Conservation (phyloP, 2,797 vertebrate genomes). For the Sciaenops ocellatus region DNA sequence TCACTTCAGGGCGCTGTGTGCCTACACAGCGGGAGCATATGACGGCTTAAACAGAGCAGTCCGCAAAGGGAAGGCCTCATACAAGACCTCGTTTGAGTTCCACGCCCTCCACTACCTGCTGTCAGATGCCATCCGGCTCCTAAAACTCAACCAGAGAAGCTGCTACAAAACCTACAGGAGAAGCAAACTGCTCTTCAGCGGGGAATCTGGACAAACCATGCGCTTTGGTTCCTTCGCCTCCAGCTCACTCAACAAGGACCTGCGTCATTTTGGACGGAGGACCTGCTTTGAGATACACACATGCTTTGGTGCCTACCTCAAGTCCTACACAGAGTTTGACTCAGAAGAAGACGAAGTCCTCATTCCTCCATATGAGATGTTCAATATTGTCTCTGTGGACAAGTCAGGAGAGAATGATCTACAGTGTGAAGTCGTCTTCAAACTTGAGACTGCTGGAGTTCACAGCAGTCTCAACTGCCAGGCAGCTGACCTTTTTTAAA, state of each 20-base stretch:
- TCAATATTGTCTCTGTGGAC: slow-evolving; percentile 45
- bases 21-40: slow-evolving; percentile 49
- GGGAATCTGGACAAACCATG: slow-evolving; percentile 45
- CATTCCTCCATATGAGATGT: slow-evolving; percentile 63
- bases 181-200: slow-evolving; percentile 39
- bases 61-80: slow-evolving; percentile 27
- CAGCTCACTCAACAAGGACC: slow-evolving; percentile 54
- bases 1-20: slow-evolving; percentile 57
- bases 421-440: slow-evolving; percentile 47
- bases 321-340: slow-evolving; percentile 57
- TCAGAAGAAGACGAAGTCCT: slow-evolving; percentile 59
- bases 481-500: background rate
- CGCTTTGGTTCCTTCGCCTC: slow-evolving; percentile 63
- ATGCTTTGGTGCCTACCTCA: slow-evolving; percentile 57
- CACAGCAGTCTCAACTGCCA: slow-evolving; percentile 62
- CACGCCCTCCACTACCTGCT: slow-evolving; percentile 61
- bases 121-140: slow-evolving; percentile 46
- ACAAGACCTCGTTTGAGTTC: slow-evolving; percentile 43
- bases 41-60: slow-evolving; percentile 38
- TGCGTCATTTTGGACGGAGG: slow-evolving; percentile 50
- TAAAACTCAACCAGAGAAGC: slow-evolving; percentile 54
- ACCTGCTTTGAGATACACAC: slow-evolving; percentile 59
- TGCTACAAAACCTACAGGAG: slow-evolving; percentile 51
- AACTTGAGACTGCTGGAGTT: slow-evolving; percentile 51
- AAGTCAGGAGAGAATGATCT: slow-evolving; percentile 36